Base-by-base conservation (phyloP, 1,140 invertebrate species). In the Platyura marginata region DNA sequence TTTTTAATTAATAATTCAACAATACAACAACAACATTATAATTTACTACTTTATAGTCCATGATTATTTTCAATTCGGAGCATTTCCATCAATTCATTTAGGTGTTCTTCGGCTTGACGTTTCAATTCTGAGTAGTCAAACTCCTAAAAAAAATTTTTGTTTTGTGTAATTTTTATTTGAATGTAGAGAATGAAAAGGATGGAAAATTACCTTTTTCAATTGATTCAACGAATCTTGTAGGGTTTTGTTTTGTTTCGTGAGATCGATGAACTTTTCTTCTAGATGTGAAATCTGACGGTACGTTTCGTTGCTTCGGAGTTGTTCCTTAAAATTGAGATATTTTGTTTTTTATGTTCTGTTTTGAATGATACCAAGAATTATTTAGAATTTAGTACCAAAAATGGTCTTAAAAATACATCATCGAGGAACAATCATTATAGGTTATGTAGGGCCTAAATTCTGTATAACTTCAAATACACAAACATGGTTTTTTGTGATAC, bases 211-310 rank as follows among this genome's bases (percentile, higher is more conserved):
- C 25, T 29, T 29, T 29, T 29, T 29, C 25, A 13, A 8, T 13
- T 29, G 25, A 13, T 8, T 8, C 25, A 29, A 29, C 6, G 25
- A 29, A 8, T 29, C 25, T 13, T 29, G 6, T 13, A 29, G 13
- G 25, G 13, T 29, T 19, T 55, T 52, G 42, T 56, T 60, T 13
- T 51, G 54, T 36, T 51, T 39, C 11, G 49, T 53, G 3, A 62
- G 40, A 15, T 49, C 57, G 23, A 53, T 50, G 4, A 63, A 25
- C 37, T 57, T 63, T 21, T 56, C 54, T 36, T 65, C 56, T 5
- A 65, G 37, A 3, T 45, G 42, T 43, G 47, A 56, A 3, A 66
- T 60, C n/a, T 59, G 51, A 3, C 46, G 41, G 49, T 65, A 65
- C 34, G 52, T 51, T 34, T 59, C 54, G 45, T 65, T 62, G 21